These are phyloP conservation scores for Procavia capensis DNA, from an alignment of 2,113 vertebrate species.

Conservation along the genomic window DNA sequence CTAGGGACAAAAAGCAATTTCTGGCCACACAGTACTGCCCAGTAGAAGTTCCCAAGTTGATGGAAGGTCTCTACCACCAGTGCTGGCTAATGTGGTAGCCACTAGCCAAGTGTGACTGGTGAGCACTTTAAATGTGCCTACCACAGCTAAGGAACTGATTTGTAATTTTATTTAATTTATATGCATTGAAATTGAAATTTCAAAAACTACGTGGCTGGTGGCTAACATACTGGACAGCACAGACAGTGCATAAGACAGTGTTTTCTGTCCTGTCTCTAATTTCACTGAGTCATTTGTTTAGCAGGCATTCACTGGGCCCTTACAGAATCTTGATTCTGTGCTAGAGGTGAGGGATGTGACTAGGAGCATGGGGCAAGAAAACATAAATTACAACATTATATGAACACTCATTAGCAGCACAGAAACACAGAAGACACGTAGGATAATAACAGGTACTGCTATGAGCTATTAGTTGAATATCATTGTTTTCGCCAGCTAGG, in stretches of 20 bases:
- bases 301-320: neutral
- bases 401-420: accelerated
- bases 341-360: too few relatives aligned
- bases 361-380: neutral
- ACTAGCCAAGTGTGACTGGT: neutral
- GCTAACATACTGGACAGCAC: neutral
- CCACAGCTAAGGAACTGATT: neutral
- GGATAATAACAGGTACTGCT: neutral
- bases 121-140: neutral
- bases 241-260: neutral
- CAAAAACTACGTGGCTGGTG: neutral
- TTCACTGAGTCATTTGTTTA: neutral
- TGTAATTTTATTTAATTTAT: neutral
- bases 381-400: neutral
- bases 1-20: accelerated
- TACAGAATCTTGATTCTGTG: too few relatives aligned
- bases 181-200: neutral
- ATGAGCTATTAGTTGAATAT: neutral
- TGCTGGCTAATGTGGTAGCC: neutral
- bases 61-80: too few relatives aligned
- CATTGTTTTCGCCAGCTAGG: too few relatives aligned
- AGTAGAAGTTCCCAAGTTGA: neutral
- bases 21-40: accelerated
- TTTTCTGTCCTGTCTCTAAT: neutral
- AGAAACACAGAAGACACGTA: accelerated